Conservation (phyloP, 2,888 invertebrate species). For the Xiphydria camelus region DNA sequence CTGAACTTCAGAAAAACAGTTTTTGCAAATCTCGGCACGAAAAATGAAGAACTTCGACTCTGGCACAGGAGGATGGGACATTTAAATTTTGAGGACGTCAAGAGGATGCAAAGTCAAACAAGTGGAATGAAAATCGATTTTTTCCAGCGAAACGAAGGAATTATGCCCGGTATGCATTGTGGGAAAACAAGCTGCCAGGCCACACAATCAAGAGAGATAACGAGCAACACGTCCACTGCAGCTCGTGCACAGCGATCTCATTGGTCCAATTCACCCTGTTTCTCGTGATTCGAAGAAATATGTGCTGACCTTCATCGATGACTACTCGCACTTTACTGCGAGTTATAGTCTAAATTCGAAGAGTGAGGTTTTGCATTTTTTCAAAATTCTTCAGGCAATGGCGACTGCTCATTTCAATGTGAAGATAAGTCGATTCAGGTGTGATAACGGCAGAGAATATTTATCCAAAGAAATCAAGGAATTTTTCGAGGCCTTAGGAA, state of each 20-base stretch:
- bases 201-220: no score
- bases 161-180: no score
- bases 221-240: no score
- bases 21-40: conserved; percentile 2
- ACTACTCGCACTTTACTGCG: conserved; percentile 29
- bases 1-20: conserved; percentile 14
- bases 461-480: conserved; percentile 17
- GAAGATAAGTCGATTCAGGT: conserved; percentile 21
- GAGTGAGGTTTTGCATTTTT: conserved; percentile 26
- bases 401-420: conserved; percentile 23
- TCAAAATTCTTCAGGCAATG: conserved; percentile 25
- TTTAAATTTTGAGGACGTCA: no score
- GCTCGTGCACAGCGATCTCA: conserved; percentile 17
- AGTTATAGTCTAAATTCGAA: conserved; percentile 18
- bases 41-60: conserved; percentile 3
- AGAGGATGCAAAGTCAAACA: no score
- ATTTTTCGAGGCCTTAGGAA: conserved; percentile 21
- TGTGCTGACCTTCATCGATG: conserved; percentile 30
- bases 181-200: no score
- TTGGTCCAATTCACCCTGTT: conserved; percentile 18
- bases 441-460: conserved; percentile 24
- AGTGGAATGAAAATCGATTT: no score
- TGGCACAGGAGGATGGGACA: no score
- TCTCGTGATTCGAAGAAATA: conserved; percentile 19
- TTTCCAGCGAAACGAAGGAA: no score